Base-by-base conservation (phyloP, 1,140 invertebrate genomes). In the Bradynema listronoti region DNA sequence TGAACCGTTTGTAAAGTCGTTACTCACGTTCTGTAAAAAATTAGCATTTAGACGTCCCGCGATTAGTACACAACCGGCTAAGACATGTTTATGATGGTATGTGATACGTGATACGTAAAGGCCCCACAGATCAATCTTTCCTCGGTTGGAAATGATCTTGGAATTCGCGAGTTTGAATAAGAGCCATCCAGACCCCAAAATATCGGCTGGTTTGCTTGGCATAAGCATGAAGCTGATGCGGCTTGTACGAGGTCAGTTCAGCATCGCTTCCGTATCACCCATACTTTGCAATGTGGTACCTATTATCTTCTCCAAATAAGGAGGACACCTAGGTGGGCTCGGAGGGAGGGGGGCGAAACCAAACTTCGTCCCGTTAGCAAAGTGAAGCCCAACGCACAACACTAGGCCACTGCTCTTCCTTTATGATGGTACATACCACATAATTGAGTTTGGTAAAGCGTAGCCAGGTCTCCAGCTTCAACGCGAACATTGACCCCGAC, bases 401-500 rank as follows among this genome's bases (percentile, higher is more conserved):
- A n/a, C n/a, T n/a, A n/a, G n/a, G n/a, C n/a, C n/a, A n/a, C n/a
- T n/a, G n/a, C n/a, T n/a, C n/a, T n/a, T n/a, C n/a, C 14, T 51
- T 29, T n/a, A 30, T 51, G 6, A 11, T 57, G 49, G 11, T 27
- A 11, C 54, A 59, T 65, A 91, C 90, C 87, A 91, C 88, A 81
- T 92, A 92, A 82, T 89, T 90, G 76, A 91, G 83, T 67, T 86
- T 87, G 68, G 86, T 87, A 69, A 92, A 83, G 75, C 90, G 84
- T 57, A 93, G 83, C 88, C 88, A 93, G 72, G 89, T 91, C 82
- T 93, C 90, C 60, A 92, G 87, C 84, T 92, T 92, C 71, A 92
- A 84, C 82, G 88, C 91, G 79, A 88, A 92, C 14, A 89, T 87
- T 56, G 88, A 91, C 56, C 89, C 81, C 33, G 88, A 90, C 25